Evolutionary conservation across 2,797 vertebrate species (phyloP).

Genomic region (Crocidura indochinensis): DNA sequence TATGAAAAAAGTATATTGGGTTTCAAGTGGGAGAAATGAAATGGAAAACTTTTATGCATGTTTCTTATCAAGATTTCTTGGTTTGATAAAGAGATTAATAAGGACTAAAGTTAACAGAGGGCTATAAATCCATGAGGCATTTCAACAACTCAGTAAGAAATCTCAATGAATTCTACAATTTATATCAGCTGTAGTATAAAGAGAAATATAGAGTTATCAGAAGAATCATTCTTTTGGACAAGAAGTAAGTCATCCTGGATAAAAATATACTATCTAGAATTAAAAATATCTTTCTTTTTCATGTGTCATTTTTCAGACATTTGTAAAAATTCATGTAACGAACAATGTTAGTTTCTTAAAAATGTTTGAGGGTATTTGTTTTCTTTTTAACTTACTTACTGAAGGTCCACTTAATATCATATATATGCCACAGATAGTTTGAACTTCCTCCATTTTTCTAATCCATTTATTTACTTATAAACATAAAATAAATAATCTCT

Average conservation of each 20-base stretch:
- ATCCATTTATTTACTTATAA: slow-evolving; percentile 10
- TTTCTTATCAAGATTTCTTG: slow-evolving; percentile 55
- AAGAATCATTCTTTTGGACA: background rate
- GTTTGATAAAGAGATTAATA: slow-evolving; percentile 22
- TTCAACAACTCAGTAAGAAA: background rate
- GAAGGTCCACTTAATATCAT: background rate
- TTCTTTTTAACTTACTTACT: slow-evolving; percentile 48
- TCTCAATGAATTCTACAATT: background rate
- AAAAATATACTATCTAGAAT: background rate
- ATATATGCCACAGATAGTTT: background rate
- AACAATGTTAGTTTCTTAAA: background rate
- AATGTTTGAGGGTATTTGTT: background rate
- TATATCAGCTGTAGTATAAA: background rate
- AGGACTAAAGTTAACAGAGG: background rate
- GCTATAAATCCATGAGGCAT: slow-evolving; percentile 20
- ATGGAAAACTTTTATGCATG: slow-evolving; percentile 55
- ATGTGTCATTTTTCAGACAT: background rate
- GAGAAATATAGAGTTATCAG: background rate
- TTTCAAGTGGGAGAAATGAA: background rate
- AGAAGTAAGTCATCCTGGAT: too few species aligned
- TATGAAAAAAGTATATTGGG: slow-evolving; percentile 30
- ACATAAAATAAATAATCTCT: background rate
- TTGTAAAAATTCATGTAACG: slow-evolving; percentile 32
- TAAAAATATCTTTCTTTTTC: background rate
- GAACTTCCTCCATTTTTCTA: background rate